Base-by-base conservation (phyloP, 2,888 invertebrate species). In the Melinaea menophilus region DNA sequence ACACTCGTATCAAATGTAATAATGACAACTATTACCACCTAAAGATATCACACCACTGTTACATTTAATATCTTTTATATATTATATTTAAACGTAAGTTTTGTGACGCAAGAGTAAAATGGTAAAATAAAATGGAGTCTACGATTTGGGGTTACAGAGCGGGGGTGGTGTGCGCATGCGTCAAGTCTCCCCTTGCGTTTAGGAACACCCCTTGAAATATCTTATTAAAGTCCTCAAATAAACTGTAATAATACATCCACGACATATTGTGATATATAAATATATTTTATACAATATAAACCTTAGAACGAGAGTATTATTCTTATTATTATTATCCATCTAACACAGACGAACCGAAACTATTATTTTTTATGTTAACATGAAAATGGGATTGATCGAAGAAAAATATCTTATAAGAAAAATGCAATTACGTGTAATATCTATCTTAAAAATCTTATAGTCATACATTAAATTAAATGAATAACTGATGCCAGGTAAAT, bases 61-160 rank as follows among this genome's bases (percentile, higher is more conserved):
- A 33, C 62, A 61, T 68, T 65, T 37, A 59, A 57, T 68, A 63
- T 69, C 63, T 64, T 35, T 66, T 31, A 54, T 37, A 7, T 51
- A 56, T 65, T 54, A 61, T 48, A 13, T 9, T 51, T n/a, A 67
- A 65, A 65, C 65, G 63, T 35, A 66, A 65, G 68, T 71, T 77
- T 77, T 75, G 66, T 70, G 62, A 51, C 68, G 72, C 67, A 78
- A 78, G 66, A 65, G 66, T 48, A 79, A 77, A 79, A 80, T 78
- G 70, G 68, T 51, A 74, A 86, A 83, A 79, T 84, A 90, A 90
- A 85, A 90, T 89, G 89, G 88, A 77, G 86, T 82, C 77, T 77
- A 58, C 63, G 65, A 63, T 70, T 82, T 82, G 79, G 84, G 86
- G 85, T 86, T 84, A 84, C 79, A 70, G 60, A 35, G 62, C 59